phyloP scores from a whole-genome alignment of 2,113 vertebrate genomes.

The Heterocephalus glaber region DNA sequence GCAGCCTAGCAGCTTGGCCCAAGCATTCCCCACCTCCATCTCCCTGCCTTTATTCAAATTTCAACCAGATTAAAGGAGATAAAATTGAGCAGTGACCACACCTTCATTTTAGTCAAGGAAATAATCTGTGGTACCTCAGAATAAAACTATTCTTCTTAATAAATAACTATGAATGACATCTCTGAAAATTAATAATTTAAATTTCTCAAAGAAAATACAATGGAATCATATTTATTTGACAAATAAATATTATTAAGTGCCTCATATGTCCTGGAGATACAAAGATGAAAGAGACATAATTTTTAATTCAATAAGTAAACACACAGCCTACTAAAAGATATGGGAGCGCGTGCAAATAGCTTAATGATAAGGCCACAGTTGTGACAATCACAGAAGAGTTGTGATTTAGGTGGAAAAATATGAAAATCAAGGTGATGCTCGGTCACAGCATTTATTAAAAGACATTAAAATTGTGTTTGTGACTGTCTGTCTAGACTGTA shows the following conservation, averaged over 20 bases:
- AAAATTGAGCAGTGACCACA: not conserved
- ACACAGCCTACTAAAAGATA: not conserved
- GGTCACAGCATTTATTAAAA: not conserved
- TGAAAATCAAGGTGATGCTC: not conserved
- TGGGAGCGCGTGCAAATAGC: not conserved
- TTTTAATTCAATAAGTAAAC: not conserved
- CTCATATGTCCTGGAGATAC: not conserved
- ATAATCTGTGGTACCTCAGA: not conserved
- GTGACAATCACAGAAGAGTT: not conserved
- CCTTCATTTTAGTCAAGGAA: not conserved
- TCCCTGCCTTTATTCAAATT: not conserved
- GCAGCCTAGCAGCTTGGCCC: not conserved
- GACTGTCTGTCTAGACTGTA: not conserved
- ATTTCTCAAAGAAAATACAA: constrained; percentile 42
- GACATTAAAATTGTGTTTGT: not conserved
- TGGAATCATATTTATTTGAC: constrained; percentile 30
- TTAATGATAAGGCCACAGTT: not conserved
- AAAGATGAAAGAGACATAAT: not conserved
- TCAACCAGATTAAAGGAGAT: not conserved
- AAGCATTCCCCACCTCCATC: not conserved
- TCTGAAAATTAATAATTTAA: constrained; percentile 19
- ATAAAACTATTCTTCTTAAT: constrained; percentile 24
- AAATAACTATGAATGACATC: not conserved
- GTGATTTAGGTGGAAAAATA: not conserved
- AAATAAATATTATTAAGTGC: not conserved